A percentile compares a stretch with the other conserved stretches of the same genome.
phyloP scores from a whole-genome alignment of 2,113 vertebrate genomes.

The Gymnocephalus cernua region DNA sequence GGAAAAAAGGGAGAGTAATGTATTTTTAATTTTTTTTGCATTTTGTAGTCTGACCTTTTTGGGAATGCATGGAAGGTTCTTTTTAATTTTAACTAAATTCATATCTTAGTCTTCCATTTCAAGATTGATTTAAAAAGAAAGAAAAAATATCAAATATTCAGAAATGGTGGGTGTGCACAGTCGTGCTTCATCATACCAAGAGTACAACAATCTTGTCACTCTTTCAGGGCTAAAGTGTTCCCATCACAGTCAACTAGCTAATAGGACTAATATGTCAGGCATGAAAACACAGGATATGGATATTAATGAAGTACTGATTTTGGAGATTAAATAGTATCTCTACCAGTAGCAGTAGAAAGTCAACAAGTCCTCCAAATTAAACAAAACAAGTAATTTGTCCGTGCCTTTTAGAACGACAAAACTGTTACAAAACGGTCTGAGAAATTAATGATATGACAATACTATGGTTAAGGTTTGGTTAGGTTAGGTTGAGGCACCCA shows the following conservation, averaged over 20 bases:
- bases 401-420: too few species aligned
- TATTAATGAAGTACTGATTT: not conserved
- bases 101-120: not conserved
- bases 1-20: not conserved
- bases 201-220: not conserved
- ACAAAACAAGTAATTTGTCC: not conserved
- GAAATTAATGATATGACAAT: too few species aligned
- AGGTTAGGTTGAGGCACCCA: not conserved
- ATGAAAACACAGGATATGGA: not conserved
- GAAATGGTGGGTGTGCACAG: not conserved
- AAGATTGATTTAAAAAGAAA: not conserved
- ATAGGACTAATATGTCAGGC: not conserved
- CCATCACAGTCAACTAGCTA: not conserved
- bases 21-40: not conserved
- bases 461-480: not conserved
- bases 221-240: not conserved
- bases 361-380: not conserved
- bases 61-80: not conserved
- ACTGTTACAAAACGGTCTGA: too few species aligned
- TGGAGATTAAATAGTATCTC: not conserved
- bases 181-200: not conserved
- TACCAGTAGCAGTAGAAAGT: not conserved
- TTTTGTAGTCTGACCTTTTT: not conserved
- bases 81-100: not conserved
- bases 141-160: not conserved